phyloP scores from a whole-genome alignment of 2,113 vertebrate genomes.

The Petrocephalus zakoni region DNA sequence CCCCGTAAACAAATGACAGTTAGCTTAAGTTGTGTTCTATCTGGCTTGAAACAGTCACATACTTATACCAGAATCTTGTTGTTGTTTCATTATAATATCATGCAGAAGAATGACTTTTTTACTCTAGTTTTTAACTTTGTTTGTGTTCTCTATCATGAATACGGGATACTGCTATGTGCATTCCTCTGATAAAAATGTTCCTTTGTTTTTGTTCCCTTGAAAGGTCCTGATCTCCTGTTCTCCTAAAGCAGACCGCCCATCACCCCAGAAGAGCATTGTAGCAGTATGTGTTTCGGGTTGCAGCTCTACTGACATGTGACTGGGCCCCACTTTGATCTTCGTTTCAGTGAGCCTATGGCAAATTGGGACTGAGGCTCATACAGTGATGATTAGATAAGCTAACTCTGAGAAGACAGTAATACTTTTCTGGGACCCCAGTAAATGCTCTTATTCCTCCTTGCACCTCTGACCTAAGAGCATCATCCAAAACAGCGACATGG shows the following conservation, averaged over 20 bases:
- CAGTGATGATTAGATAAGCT: slow-evolving; percentile 10
- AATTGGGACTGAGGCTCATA: slow-evolving; percentile 34
- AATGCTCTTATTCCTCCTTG: not conserved
- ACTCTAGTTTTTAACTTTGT: not conserved
- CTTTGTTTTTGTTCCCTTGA: not conserved
- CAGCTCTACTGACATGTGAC: slow-evolving; percentile 64
- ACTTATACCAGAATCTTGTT: not conserved
- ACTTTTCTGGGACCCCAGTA: not conserved
- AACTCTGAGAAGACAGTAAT: not conserved
- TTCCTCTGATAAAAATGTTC: not conserved
- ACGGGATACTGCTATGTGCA: not conserved
- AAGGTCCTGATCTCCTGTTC: slow-evolving; percentile 21
- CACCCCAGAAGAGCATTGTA: slow-evolving; percentile 35
- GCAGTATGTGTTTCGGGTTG: slow-evolving; percentile 26
- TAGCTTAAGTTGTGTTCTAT: not conserved
- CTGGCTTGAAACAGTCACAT: not conserved
- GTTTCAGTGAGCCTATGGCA: slow-evolving; percentile 25
- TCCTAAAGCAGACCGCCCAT: slow-evolving; percentile 56
- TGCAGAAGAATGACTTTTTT: not conserved
- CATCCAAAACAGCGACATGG: not conserved
- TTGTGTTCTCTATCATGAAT: not conserved
- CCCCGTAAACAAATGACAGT: not conserved
- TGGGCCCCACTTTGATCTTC: slow-evolving; percentile 41
- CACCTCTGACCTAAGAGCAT: not conserved
- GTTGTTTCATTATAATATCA: not conserved